Evolutionary conservation across 2,113 vertebrate species (phyloP).

Genomic region (Pterocles orientalis): DNA sequence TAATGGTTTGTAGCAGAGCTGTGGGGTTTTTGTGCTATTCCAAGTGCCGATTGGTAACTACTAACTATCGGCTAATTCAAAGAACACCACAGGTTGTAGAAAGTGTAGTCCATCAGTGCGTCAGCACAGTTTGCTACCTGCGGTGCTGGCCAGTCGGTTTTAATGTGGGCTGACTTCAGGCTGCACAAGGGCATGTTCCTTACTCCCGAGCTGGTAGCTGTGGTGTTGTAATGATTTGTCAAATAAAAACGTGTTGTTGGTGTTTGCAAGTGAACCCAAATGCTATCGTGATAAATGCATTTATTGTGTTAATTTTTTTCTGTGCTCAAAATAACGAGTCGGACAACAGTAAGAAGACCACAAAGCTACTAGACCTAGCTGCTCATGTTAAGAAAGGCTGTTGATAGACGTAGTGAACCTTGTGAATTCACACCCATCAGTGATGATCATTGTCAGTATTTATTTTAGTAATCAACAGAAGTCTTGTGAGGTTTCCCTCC

Average conservation of each 20-base stretch:
- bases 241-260: background rate
- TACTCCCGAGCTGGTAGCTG: background rate
- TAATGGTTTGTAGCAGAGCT: background rate
- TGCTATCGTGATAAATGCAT: background rate
- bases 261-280: background rate
- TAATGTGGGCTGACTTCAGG: background rate
- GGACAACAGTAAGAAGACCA: background rate
- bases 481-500: background rate
- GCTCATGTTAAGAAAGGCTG: background rate
- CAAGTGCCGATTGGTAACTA: fast-evolving
- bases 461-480: background rate
- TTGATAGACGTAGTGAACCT: background rate
- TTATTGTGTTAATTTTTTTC: background rate
- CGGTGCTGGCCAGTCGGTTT: background rate
- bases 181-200: background rate
- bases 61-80: background rate
- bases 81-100: background rate
- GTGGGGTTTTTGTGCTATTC: background rate
- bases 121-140: background rate
- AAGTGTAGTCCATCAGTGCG: fast-evolving
- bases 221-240: background rate
- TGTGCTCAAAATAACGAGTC: background rate
- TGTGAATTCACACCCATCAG: background rate
- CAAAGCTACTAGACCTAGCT: background rate
- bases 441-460: background rate